Evolutionary conservation across 2,797 vertebrate species (phyloP).

Genomic region (Pteronotus mesoamericanus): DNA sequence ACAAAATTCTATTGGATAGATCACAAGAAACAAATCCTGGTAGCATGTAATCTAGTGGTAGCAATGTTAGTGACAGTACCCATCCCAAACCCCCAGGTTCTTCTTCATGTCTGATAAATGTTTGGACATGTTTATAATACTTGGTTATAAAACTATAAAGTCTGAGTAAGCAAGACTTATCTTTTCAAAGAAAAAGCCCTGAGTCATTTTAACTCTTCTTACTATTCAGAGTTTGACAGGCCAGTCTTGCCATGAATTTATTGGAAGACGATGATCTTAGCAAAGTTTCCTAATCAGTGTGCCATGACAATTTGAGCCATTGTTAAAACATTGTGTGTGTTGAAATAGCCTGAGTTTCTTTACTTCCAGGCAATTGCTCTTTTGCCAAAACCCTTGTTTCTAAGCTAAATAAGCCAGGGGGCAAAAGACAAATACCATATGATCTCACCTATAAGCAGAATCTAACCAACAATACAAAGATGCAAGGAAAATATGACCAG

Average conservation of each 20-base stretch:
- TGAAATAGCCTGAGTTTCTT: slow-evolving; percentile 50
- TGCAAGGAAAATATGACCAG: no score
- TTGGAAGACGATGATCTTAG: slow-evolving; percentile 30
- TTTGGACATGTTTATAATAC: slow-evolving; percentile 48
- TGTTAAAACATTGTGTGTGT: slow-evolving; percentile 45
- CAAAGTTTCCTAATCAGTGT: slow-evolving; percentile 39
- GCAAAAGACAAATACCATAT: no score
- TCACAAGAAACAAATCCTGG: slow-evolving; percentile 26
- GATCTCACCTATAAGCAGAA: no score
- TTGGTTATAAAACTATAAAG: slow-evolving; percentile 50
- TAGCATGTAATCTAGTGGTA: background rate
- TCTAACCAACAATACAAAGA: no score
- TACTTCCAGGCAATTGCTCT: background rate
- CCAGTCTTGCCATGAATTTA: slow-evolving; percentile 37
- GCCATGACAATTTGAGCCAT: slow-evolving; percentile 40
- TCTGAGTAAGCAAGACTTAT: slow-evolving; percentile 23
- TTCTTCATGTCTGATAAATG: slow-evolving; percentile 38
- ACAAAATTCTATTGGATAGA: background rate
- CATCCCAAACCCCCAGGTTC: background rate
- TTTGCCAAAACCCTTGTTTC: slow-evolving; percentile 30
- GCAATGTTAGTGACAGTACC: background rate
- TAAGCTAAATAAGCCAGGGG: no score
- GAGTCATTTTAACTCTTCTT: slow-evolving; percentile 50
- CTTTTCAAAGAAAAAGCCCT: slow-evolving; percentile 35
- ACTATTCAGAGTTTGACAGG: slow-evolving; percentile 41